A percentile compares a stretch with the other conserved stretches of the same genome.
phyloP scores from a whole-genome alignment of 2,888 invertebrate species.

The Megastigmus dorsalis region DNA sequence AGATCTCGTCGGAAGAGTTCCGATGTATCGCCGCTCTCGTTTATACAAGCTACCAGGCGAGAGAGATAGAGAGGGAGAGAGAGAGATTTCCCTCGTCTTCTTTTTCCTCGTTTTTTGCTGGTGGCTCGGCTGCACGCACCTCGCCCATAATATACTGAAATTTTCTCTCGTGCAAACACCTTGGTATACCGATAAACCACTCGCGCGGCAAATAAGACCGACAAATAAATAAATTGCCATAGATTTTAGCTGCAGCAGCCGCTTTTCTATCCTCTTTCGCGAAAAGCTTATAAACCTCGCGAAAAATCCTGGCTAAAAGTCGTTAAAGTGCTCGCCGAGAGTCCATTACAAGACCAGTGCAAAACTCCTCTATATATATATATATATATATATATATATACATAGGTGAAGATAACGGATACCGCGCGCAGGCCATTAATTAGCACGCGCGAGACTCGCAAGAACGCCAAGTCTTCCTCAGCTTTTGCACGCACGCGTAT shows the following conservation, averaged over 20 bases:
- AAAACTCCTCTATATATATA: too few species aligned
- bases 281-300: too few species aligned
- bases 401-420: too few species aligned
- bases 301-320: too few species aligned
- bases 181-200: too few species aligned
- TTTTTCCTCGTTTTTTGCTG: neutral
- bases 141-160: conserved; percentile 27
- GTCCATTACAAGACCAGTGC: too few species aligned
- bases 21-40: conserved; percentile 40
- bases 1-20: conserved; percentile 35
- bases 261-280: too few species aligned
- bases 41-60: conserved; percentile 18
- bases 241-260: too few species aligned
- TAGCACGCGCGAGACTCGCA: conserved; percentile 16
- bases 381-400: too few species aligned
- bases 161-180: conserved; percentile 42
- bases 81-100: conserved; percentile 38
- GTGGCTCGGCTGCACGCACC: conserved; percentile 4
- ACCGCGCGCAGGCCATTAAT: conserved; percentile 40
- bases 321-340: too few species aligned
- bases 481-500: neutral
- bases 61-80: neutral
- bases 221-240: too few species aligned
- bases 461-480: conserved; percentile 14
- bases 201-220: too few species aligned